Base-by-base conservation (phyloP, 2,797 vertebrate species). In the Myotis planiceps region DNA sequence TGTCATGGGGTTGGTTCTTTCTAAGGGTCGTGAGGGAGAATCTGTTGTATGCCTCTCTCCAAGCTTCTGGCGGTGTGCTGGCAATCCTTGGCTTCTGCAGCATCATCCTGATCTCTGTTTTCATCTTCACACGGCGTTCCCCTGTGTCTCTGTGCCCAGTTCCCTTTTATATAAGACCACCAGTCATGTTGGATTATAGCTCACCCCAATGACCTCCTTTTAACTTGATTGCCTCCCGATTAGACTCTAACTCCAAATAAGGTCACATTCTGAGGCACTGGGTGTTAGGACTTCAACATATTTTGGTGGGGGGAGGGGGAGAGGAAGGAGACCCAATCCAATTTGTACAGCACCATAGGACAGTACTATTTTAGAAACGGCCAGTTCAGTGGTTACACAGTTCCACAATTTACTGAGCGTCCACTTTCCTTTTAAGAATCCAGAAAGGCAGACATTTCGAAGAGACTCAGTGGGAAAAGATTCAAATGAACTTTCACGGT, bases 221-320 rank as follows among this genome's bases (percentile, higher is more conserved):
- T n/a, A 84, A 72, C 66, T 85, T 51, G 45, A 58, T 76, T 45
- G 80, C 32, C 25, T 86, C 68, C 79, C 51, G 21, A 84, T 74
- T 34, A 72, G 60, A 25, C 32, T n/a, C 9, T 75, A 9, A 68
- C 16, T 89, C 63, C 25, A 78, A 78, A 37, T 27, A 79, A 75
- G 81, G 53, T 76, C 55, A 47, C 25, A 10, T 45, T 72, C 37
- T 39, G 25, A 92, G 32, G 45, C 37, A 8, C 10, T 53, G 63
- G 4, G 4, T 3, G 3, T 92, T 90, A 75, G 25, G 53, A 86
- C 0, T 21, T 63, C 4, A 58, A 19, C 14, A 2, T 51, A 27
- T 16, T 9, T 90, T 42, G 42, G 12, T 19, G 4, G 23, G 18
- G 18, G 27, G 71, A 9, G 9, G 8, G 8, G 15, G 0, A 8